Conservation (phyloP, 2,797 vertebrate genomes). For the Acipenser oxyrinchus region DNA sequence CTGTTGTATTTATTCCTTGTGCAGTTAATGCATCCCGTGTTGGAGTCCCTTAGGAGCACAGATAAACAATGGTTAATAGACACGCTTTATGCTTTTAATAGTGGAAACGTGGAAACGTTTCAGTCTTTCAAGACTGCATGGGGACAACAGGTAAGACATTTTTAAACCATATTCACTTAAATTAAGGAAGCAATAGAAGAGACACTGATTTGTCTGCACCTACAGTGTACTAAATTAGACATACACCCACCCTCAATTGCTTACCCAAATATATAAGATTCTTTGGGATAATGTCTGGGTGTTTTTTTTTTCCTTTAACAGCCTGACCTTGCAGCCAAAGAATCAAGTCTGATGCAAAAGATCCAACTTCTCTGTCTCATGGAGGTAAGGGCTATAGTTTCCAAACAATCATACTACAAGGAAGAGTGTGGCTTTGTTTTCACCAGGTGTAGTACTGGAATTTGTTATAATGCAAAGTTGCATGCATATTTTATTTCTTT, state of each 20-base stretch:
- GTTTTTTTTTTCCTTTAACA: constrained; percentile 30
- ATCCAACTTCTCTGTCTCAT: constrained; percentile 93
- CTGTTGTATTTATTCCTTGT: constrained; percentile 8
- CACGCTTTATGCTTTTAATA: constrained; percentile 91
- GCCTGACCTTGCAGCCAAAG: constrained; percentile 91
- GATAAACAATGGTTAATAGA: constrained; percentile 97
- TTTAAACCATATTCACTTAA: neutral
- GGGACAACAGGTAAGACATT: constrained; percentile 81
- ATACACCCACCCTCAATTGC: no score
- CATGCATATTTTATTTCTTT: neutral
- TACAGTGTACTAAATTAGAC: no score
- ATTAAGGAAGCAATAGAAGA: neutral
- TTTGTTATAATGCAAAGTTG: neutral
- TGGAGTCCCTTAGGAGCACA: constrained; percentile 84
- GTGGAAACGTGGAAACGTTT: constrained; percentile 89
- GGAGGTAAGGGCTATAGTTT: constrained; percentile 70
- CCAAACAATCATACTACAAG: no score
- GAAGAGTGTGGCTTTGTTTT: neutral
- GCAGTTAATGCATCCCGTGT: constrained; percentile 92
- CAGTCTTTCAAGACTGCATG: constrained; percentile 83
- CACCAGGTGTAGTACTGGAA: neutral
- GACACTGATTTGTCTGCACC: no score
- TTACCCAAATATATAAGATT: no score
- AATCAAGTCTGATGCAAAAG: constrained; percentile 86
- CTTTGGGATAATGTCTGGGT: neutral